These are phyloP conservation scores for Cossypha niveicapilla DNA, from an alignment of 2,797 vertebrate genomes.

Conservation along the genomic window DNA sequence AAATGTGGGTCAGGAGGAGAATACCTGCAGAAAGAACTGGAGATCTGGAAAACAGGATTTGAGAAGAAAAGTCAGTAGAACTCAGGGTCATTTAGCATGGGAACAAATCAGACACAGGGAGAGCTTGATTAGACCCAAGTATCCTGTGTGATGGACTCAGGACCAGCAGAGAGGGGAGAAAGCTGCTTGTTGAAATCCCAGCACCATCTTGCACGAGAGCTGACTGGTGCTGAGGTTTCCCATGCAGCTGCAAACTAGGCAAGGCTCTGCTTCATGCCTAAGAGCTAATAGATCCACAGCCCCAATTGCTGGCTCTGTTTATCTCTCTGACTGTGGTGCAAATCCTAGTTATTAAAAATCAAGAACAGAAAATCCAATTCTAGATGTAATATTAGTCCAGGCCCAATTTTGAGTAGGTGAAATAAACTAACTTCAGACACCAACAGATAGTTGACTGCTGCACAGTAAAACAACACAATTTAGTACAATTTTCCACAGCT, in stretches of 20 bases:
- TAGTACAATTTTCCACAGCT: conserved; percentile 74
- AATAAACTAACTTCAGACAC: conserved; percentile 64
- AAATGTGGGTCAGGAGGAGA: neutral
- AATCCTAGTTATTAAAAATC: conserved; percentile 59
- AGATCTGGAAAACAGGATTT: neutral
- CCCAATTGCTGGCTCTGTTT: neutral
- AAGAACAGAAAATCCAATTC: conserved; percentile 66
- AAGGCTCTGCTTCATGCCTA: neutral
- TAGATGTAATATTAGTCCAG: conserved; percentile 37
- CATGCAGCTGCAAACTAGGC: neutral
- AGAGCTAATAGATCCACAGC: neutral
- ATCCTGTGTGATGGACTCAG: neutral
- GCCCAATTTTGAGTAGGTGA: conserved; percentile 51
- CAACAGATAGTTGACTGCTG: conserved; percentile 60
- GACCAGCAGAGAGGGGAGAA: neutral
- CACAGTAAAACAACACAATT: conserved; percentile 69
- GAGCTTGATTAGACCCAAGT: neutral
- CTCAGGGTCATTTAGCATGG: neutral
- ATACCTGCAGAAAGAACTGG: neutral
- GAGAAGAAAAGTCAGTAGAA: neutral
- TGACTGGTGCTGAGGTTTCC: neutral
- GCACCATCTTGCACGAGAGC: neutral
- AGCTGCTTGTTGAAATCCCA: neutral
- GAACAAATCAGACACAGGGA: neutral
- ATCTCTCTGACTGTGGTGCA: conserved; percentile 10